Percentiles rank a stretch among this genome's conserved stretches.
phyloP scores from a whole-genome alignment of 35 echinoderm and acorn worm species.

The Nesometra sesokonis region DNA sequence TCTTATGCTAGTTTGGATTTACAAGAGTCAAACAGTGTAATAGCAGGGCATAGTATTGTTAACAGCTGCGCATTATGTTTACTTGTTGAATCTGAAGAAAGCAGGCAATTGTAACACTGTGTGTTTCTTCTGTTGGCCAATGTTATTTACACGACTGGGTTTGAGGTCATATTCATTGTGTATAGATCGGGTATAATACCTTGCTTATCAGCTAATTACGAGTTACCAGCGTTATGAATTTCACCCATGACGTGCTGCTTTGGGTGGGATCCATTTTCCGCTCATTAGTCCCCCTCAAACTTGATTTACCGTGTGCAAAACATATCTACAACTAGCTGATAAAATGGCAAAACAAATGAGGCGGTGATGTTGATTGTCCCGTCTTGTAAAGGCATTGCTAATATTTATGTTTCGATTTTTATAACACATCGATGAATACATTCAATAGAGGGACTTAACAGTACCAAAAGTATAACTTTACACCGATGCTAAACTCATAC shows the following conservation, averaged over 20 bases:
- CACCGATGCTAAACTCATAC: too few species aligned
- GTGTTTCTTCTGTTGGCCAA: not conserved
- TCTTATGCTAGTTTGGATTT: not conserved
- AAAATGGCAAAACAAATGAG: not conserved
- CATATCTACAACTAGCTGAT: not conserved
- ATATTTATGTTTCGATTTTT: not conserved
- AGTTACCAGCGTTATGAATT: not conserved
- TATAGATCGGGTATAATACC: not conserved
- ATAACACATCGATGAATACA: not conserved
- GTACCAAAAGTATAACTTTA: not conserved
- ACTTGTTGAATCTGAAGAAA: not conserved
- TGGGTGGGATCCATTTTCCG: not conserved
- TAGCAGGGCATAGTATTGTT: not conserved
- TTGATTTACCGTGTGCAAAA: too few species aligned
- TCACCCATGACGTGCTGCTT: not conserved
- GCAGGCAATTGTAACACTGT: not conserved
- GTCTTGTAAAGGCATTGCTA: not conserved
- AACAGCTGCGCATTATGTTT: not conserved
- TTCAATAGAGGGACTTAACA: not conserved
- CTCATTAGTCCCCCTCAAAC: not conserved
- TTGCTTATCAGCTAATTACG: not conserved
- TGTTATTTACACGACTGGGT: not conserved
- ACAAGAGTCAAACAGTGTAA: not conserved
- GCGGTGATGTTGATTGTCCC: not conserved
- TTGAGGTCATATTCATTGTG: not conserved